Evolutionary conservation across 2,113 vertebrate species (phyloP).

Genomic region (Pseudopipra pipra): DNA sequence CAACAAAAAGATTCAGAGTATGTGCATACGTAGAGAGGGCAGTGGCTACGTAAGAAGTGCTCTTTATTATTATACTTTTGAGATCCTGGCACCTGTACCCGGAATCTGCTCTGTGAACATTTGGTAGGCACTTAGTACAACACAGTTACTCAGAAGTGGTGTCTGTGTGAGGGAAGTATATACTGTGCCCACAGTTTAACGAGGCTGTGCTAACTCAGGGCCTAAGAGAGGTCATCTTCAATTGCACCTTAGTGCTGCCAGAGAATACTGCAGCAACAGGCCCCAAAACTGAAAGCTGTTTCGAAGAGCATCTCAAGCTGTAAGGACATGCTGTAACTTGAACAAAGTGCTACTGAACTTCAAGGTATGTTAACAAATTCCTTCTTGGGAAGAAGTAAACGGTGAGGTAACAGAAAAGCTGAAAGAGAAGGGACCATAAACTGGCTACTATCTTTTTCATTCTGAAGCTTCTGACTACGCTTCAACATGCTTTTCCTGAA

Average conservation of each 20-base stretch:
- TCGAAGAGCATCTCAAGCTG: background rate
- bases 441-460: background rate
- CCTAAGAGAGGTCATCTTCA: background rate
- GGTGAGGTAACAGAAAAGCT: background rate
- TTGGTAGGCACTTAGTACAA: background rate
- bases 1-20: background rate
- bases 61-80: background rate
- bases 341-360: background rate
- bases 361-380: rapidly evolving
- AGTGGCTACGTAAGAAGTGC: background rate
- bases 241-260: background rate
- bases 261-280: background rate
- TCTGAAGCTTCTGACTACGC: background rate
- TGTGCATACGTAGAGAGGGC: rapidly evolving
- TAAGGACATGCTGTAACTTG: background rate
- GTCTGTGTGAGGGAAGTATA: background rate
- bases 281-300: background rate
- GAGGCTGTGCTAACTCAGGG: background rate
- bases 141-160: background rate
- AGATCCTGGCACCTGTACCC: background rate
- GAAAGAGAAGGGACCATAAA: background rate
- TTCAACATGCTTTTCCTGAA: background rate
- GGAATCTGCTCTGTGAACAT: background rate
- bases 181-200: background rate
- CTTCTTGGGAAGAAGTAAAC: background rate